phyloP scores from a whole-genome alignment of 2,888 invertebrate genomes.

The Diplazon laetatorius region DNA sequence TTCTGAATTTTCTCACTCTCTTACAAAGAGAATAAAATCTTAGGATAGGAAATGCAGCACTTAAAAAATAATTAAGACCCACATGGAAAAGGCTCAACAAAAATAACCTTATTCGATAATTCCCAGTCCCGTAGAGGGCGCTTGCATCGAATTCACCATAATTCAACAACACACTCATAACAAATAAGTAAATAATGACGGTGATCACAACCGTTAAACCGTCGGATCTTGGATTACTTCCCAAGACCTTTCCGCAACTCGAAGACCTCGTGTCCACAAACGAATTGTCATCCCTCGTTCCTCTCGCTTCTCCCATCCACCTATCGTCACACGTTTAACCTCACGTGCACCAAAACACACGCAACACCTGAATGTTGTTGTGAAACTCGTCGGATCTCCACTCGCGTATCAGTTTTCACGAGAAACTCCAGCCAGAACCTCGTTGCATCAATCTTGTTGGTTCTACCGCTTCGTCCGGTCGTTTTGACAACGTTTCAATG shows the following conservation, averaged over 20 bases:
- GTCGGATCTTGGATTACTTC: constrained; percentile 43
- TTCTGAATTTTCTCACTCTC: too few species aligned
- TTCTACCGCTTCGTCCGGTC: not conserved
- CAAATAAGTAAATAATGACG: constrained; percentile 31
- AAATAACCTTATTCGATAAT: too few species aligned
- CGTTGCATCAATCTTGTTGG: not conserved
- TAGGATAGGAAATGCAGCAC: too few species aligned
- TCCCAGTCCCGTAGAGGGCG: not conserved
- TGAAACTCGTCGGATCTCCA: constrained; percentile 20
- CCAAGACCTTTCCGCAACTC: constrained; percentile 31
- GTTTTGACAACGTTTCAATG: not conserved
- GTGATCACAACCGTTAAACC: constrained; percentile 28
- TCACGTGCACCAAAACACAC: constrained; percentile 15
- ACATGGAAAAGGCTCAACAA: too few species aligned
- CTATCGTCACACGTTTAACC: constrained; percentile 1
- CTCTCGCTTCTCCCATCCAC: constrained; percentile 28
- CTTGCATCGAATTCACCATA: constrained; percentile 33
- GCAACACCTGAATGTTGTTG: constrained; percentile 27
- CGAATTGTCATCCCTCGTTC: constrained; percentile 40
- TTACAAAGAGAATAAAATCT: too few species aligned
- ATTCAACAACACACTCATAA: constrained; percentile 27
- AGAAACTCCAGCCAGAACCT: constrained; percentile 19
- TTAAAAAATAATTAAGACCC: too few species aligned
- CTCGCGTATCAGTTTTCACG: constrained; percentile 31
- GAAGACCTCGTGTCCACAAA: constrained; percentile 23